Base-by-base conservation (phyloP, 2,797 vertebrate genomes). In the Ctenopoma multispine region DNA sequence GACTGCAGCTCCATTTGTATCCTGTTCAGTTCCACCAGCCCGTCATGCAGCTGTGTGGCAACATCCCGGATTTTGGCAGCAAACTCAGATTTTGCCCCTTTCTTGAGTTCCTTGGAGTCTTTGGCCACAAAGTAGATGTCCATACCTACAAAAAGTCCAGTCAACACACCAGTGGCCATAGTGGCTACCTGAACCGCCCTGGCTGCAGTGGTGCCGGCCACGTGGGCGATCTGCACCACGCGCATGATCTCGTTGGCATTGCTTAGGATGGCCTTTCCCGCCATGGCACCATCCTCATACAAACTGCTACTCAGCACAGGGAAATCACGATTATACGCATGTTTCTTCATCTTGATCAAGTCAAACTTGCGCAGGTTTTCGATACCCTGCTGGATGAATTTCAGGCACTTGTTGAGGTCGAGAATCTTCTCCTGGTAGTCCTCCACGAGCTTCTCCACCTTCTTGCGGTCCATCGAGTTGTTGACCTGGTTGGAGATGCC, bases 111-210 rank as follows among this genome's bases (percentile, higher is more conserved):
- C 38, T 90, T 89, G 0, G 94, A 95, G 79, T 95, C 94, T 72
- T 95, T 95, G 53, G 93, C 92, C 69, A 95, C 90, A 29, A 95
- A 95, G 83, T 95, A 94, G 50, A 95, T 91, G 69, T 96, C 95
- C 92, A 96, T 93, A 0, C 86, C 94, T 0, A 95, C 90, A 2
- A 95, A 95, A 50, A 95, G 90, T 1, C 92, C 92, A 0, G 93
- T 90, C 38, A 96, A 91, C 3, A 95, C 87, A 0, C 92, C 93
- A 0, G 93, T 94, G 48, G 94, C 92, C 88, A 93, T 93, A 12
- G 93, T 94, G 64, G 94, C 93, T 3, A 95, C 89, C 87, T 93
- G 94, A 17, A 94, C 91, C 0, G 94, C 95, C 14, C 93, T 81
- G 36, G 93, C 93, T 0, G 94, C 94, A 0, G 94, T 94, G 82